Base-by-base conservation (phyloP, 2,888 invertebrate genomes). In the Ceramica pisi region DNA sequence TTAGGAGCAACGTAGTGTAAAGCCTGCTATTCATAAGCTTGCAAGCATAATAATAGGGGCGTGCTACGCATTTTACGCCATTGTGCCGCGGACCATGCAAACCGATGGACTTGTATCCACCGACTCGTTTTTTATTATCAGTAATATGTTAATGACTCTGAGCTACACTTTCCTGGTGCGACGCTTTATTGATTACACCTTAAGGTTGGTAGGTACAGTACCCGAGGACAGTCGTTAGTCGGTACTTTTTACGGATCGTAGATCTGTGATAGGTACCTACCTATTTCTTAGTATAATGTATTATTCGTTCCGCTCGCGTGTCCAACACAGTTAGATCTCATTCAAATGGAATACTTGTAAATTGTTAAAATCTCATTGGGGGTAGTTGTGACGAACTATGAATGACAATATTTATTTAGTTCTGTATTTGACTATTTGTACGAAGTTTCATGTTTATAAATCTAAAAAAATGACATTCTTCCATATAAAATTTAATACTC, bases 1-100 rank as follows among this genome's bases (percentile, higher is more conserved):
- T 46, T 50, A 56, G 56, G 61, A 50, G 51, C 55, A 60, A 63
- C 26, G 41, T 51, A 50, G 67, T 65, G 41, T 67, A 51, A 51
- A 67, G 38, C 26, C 26, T 41, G 26, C 41, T 26, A 64, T 23
- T 26, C 48, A 16, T 14, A 65, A 19, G 16, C 31, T 38, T 48
- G 14, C 41, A 14, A 41, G 2, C 41, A n/a, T n/a, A 10, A 66
- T 31, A 31, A 44, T 14, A 67, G 21, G 14, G 51, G 51, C 21
- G 67, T 53, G 51, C 51, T 68, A 44, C 51, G 35, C 14, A 67
- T 67, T 68, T 66, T 14, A 53, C 70, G 70, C 69, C 19, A 70
- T 19, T 9, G 23, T 8, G 55, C 46, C 38, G 38, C 26, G 70
- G 19, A 48, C 55, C 70, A 70, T 70, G 55, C 38, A 26, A 57